Evolutionary conservation across 2,888 invertebrate species (phyloP), one percentile per base, ranked within the genome.

Genomic region (Branchipolynoe longqiensis): DNA sequence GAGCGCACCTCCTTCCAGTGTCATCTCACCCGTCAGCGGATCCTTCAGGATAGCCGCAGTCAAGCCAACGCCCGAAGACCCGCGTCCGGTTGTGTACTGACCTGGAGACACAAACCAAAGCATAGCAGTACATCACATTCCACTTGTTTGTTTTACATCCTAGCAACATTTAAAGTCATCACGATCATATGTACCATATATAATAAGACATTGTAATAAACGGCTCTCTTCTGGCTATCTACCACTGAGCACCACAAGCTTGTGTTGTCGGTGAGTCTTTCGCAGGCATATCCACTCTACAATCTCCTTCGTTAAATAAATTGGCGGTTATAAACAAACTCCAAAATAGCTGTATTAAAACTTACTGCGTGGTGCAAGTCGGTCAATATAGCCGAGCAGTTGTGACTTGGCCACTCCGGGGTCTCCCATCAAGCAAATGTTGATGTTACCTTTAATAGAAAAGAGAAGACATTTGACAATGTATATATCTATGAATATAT

Each of bases 321-420:
- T n/a, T n/a, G n/a, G n/a, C n/a, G n/a, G n/a, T n/a, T n/a, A n/a
- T n/a, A n/a, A n/a, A n/a, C n/a, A n/a, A n/a, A n/a, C n/a, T n/a
- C n/a, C n/a, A n/a, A n/a, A n/a, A n/a, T n/a, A n/a, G n/a, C n/a
- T n/a, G n/a, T n/a, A n/a, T n/a, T n/a, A n/a, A n/a, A 25, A 94
- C 94, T 94, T 94, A 89, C 89, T 89, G 85, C 99, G 96, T 0
- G 97, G 96, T 1, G 99, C 97, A 86, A 99, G 95, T 56, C 99
- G 96, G 93, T 97, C 97, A 87, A 99, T 98, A 94, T 98, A 99
- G 85, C 96, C 96, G 81, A 99, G 95, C 86, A 99, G 95, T 94
- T 99, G 99, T 0, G 98, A 98, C 95, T 99, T 99, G 85, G 99
- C 99, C 85, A 99, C 99, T 91, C 99, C 99, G 36, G 99, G 99